Base-by-base conservation (phyloP, 2,888 invertebrate species). In the Andrena flavipes region DNA sequence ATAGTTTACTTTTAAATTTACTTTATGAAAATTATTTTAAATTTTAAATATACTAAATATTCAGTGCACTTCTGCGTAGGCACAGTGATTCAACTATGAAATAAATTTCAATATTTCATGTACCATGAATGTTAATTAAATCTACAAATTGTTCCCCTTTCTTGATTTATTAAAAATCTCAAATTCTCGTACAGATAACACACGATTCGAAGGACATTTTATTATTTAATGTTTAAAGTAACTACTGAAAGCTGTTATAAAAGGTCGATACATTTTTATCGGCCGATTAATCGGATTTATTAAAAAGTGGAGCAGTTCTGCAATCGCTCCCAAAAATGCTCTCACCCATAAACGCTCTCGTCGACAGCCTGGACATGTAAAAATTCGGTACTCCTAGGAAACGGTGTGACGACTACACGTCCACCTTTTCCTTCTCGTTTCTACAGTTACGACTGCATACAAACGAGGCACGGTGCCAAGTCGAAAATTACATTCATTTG, bases 401-500 rank as follows among this genome's bases (percentile, higher is more conserved):
- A 23, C 29, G 49, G 49, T 8, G 59, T 7, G 49, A 63, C 54
- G 48, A 48, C 30, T 42, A 48, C 56, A 26, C 7, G 23, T n/a
- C 30, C 33, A 42, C 7, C n/a, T 26, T 2, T 62, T 62, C 64
- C 65, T 71, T 68, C 35, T 54, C 62, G n/a, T 65, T 78, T 13
- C n/a, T 33, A n/a, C 69, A 23, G n/a, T 48, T 63, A 48, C 51
- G 59, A 23, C 16, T 33, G 64, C 78, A 20, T 67, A 35, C 67
- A 56, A 63, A 71, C 79, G 71, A 48, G 79, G 80, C 71, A 72
- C 51, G 63, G 49, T 80, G 80, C 80, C 79, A 80, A 72, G 30
- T 80, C 33, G 79, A 68, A 78, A 80, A 80, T 80, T 72, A 72
- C 79, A 63, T 80, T 80, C 63, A 63, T 80, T 80, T 60, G 67